Base-by-base conservation (phyloP, 1,140 invertebrate species). In the Achroia grisella region DNA sequence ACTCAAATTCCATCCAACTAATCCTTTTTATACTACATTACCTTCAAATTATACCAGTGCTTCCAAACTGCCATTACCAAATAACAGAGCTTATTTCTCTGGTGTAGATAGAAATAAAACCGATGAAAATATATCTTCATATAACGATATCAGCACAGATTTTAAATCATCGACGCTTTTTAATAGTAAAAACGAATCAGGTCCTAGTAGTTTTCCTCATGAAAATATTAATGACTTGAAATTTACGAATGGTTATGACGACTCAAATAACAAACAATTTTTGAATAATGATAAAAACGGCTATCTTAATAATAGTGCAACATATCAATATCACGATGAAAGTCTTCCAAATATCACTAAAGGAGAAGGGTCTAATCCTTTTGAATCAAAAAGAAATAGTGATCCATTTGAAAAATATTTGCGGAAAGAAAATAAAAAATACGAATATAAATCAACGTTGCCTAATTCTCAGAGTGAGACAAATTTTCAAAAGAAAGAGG, bases 11-110 rank as follows among this genome's bases (percentile, higher is more conserved):
- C 77, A 85, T 50, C 81, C 77, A 27, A 81, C 81, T 23, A 85
- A 85, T 55, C 81, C 81, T 31, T 85, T 85, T 65, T 83, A 82
- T 56, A 80, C 79, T 35, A 81, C 79, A 44, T 62, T 83, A 56
- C 77, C 75, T 31, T 69, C 69, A 31, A 82, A 73, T 62, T 68
- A 81, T 51, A 67, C 73, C 29, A 81, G 64, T 70, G 44, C 66
- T 72, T 85, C 81, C 49, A 81, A 71, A 73, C 56, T 86, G 42
- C 81, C 79, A 6, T 63, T 86, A 51, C 78, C 81, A 43, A 83
- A 80, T 35, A 71, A 74, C 28, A 71, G 62, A 67, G 17, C 69
- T 6, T 52, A 68, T 11, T 53, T 67, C 33, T 53, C 71, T 37
- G 68, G 54, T 31, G 56, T 77, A 70, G 74, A 81, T 73, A 84